A percentile compares a stretch with the other conserved stretches of the same genome.
Evolutionary conservation across 2,113 vertebrate genomes (phyloP).

Genomic region (Ornithorhynchus anatinus): DNA sequence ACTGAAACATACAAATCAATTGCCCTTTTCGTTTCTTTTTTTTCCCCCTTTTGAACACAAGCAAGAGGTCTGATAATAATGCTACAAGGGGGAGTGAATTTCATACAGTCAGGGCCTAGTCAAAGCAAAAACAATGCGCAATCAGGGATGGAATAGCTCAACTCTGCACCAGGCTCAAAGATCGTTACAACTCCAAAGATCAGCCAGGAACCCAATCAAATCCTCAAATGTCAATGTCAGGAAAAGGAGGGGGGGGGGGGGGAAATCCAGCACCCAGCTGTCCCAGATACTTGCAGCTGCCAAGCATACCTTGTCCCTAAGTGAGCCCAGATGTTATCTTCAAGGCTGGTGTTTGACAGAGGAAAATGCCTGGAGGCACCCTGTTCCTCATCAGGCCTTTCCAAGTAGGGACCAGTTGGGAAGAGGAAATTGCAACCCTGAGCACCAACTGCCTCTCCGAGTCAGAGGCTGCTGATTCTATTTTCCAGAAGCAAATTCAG

Average conservation of each 20-base stretch:
- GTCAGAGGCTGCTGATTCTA: background rate
- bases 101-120: conserved; percentile 29
- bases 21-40: conserved; percentile 59
- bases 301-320: background rate
- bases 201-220: conserved; percentile 24
- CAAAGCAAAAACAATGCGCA: conserved; percentile 45
- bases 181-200: conserved; percentile 24
- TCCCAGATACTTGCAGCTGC: background rate
- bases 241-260: background rate
- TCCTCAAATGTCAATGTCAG: conserved; percentile 32
- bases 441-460: background rate
- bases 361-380: conserved; percentile 36
- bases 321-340: conserved; percentile 38
- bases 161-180: conserved; percentile 24
- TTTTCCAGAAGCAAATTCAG: background rate
- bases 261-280: background rate
- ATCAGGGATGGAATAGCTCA: conserved; percentile 20
- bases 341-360: conserved; percentile 47
- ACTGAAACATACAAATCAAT: conserved; percentile 62
- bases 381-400: conserved; percentile 18
- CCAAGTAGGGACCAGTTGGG: conserved; percentile 16
- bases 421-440: background rate
- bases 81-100: conserved; percentile 42
- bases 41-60: conserved; percentile 57
- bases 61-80: conserved; percentile 50